Percentiles rank a stretch among this genome's conserved stretches.
Conservation (phyloP, 1,140 invertebrate species). For the Diachasma alloeum region DNA sequence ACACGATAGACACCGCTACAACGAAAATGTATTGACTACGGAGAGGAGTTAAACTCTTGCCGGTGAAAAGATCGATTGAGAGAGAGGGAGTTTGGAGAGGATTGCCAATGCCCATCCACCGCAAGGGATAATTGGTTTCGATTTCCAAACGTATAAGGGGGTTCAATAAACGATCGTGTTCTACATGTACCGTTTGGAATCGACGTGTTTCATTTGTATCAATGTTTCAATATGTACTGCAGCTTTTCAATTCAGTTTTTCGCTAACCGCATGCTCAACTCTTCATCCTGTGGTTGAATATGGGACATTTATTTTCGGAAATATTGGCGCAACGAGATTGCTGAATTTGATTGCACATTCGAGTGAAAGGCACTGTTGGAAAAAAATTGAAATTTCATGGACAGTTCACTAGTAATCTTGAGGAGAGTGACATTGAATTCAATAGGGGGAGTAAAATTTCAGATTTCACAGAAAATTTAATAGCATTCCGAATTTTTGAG, state of each 20-base stretch:
- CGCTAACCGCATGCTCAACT: not conserved
- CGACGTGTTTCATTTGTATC: not conserved
- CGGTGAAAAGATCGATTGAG: not conserved
- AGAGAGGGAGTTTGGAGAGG: not conserved
- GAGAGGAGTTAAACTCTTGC: not conserved
- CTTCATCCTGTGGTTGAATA: not conserved
- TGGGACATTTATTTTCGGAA: not conserved
- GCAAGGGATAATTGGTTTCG: slow-evolving; percentile 13
- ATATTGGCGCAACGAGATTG: not conserved
- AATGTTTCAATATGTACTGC: slow-evolving; percentile 7
- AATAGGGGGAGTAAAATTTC: too few relatives aligned
- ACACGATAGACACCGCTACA: not conserved
- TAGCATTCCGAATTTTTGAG: too few relatives aligned
- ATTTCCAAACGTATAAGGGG: slow-evolving; percentile 4
- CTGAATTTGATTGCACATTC: too few relatives aligned
- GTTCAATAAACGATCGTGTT: slow-evolving; percentile 11
- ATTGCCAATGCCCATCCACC: not conserved
- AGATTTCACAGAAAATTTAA: too few relatives aligned
- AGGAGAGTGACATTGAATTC: too few relatives aligned
- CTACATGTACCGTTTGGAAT: slow-evolving; percentile 10
- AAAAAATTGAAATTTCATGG: too few relatives aligned
- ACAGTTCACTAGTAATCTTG: too few relatives aligned
- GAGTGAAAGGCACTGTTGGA: too few relatives aligned
- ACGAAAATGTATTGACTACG: slow-evolving; percentile 1
- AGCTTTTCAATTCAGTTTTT: slow-evolving; percentile 1